These are phyloP conservation scores for Phaenicophaeus curvirostris DNA, from an alignment of 2,797 vertebrate species.

Conservation along the genomic window DNA sequence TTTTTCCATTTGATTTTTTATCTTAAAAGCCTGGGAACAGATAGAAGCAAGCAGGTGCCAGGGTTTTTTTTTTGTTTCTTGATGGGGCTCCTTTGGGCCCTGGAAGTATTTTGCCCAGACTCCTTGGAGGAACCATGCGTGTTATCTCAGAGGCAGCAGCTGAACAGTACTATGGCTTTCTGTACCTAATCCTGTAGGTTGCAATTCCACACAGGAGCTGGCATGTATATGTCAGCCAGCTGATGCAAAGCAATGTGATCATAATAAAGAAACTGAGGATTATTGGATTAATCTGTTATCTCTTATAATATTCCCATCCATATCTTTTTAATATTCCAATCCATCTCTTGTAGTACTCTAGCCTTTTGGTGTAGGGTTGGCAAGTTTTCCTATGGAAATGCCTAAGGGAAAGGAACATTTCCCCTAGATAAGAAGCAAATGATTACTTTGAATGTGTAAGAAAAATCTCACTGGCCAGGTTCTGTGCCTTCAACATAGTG, in stretches of 20 bases:
- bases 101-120: neutral
- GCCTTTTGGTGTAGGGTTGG: neutral
- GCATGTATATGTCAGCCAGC: neutral
- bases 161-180: neutral
- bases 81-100: neutral
- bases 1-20: slow-evolving; percentile 59
- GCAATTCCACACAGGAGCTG: neutral
- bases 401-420: slow-evolving; percentile 24
- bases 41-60: slow-evolving; percentile 48
- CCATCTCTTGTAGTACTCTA: neutral
- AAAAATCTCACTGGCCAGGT: neutral
- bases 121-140: neutral
- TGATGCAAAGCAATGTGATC: neutral
- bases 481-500: neutral
- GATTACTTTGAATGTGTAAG: slow-evolving; percentile 7
- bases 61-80: neutral
- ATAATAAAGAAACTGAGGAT: neutral
- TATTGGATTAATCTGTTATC: neutral
- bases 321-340: neutral
- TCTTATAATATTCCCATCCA: neutral
- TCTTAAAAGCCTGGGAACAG: slow-evolving; percentile 42
- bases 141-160: neutral
- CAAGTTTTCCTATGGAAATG: slow-evolving; percentile 28
- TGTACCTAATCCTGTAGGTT: neutral
- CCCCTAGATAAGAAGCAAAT: neutral